phyloP scores from a whole-genome alignment of 2,888 invertebrate genomes.

The Melipona beecheii region DNA sequence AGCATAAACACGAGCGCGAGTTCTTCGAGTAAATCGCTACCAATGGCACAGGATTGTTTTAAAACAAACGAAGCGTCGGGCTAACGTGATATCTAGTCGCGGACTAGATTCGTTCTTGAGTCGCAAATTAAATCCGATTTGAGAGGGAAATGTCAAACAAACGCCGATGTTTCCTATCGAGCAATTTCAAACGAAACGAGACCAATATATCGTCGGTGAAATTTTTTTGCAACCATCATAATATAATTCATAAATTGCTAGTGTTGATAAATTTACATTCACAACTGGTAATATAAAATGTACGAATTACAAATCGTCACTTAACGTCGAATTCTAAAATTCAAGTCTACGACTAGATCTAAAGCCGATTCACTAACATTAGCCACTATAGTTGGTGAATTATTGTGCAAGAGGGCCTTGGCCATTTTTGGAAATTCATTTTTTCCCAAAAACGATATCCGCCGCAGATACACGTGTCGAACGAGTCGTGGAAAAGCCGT shows the following conservation, averaged over 20 bases:
- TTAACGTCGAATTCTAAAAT: too few relatives aligned
- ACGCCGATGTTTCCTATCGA: slow-evolving; percentile 15
- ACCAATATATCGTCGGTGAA: not conserved
- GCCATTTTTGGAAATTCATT: rapidly evolving
- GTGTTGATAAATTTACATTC: not conserved
- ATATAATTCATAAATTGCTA: too few relatives aligned
- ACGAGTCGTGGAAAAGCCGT: not conserved
- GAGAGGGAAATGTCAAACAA: slow-evolving; percentile 17
- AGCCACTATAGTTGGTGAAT: not conserved
- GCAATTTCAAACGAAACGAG: slow-evolving; percentile 10
- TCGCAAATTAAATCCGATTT: slow-evolving; percentile 34
- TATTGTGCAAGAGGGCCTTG: not conserved
- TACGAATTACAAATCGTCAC: not conserved
- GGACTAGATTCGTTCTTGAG: slow-evolving; percentile 25
- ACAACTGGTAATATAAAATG: too few relatives aligned
- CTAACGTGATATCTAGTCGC: not conserved
- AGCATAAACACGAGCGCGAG: not conserved
- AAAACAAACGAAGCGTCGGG: slow-evolving; percentile 12
- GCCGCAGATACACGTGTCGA: not conserved
- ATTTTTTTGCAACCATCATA: not conserved
- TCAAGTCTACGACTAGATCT: too few relatives aligned
- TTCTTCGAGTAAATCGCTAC: not conserved
- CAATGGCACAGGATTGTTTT: not conserved
- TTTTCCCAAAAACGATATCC: not conserved
- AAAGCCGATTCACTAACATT: rapidly evolving